A percentile compares a stretch with the other conserved stretches of the same genome.
Evolutionary conservation across 2,888 invertebrate genomes (phyloP).

Genomic region (Venusia cambrica): DNA sequence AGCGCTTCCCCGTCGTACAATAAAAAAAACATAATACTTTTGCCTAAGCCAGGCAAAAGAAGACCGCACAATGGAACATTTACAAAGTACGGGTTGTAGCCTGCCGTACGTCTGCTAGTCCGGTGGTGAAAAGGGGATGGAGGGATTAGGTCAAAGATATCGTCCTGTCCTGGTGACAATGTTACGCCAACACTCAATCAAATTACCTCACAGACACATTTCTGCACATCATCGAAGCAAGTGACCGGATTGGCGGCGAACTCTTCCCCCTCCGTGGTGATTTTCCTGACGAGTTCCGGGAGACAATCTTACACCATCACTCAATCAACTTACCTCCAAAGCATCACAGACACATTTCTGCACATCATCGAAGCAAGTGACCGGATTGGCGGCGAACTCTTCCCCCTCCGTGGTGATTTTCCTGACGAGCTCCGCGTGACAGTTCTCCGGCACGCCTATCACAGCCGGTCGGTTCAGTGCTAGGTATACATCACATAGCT

Average conservation of each 20-base stretch:
- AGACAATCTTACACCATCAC: no score
- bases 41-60: no score
- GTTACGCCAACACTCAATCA: constrained; percentile 56
- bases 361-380: constrained; percentile 92
- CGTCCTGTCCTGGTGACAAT: no score
- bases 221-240: constrained; percentile 94
- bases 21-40: no score
- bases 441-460: constrained; percentile 60
- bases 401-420: constrained; percentile 71
- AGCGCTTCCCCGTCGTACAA: no score
- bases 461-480: constrained; percentile 53
- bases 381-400: constrained; percentile 69
- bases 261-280: constrained; percentile 49
- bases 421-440: constrained; percentile 62
- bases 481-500: constrained; percentile 66
- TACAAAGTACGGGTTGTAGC: no score
- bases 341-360: constrained; percentile 85
- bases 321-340: constrained; percentile 76
- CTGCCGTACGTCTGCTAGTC: no score
- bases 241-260: constrained; percentile 77
- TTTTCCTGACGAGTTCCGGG: neutral
- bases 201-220: constrained; percentile 81
- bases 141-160: no score
- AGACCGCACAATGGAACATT: no score
- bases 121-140: no score